Base-by-base conservation (phyloP, 2,113 vertebrate species). In the Labrus mixtus region DNA sequence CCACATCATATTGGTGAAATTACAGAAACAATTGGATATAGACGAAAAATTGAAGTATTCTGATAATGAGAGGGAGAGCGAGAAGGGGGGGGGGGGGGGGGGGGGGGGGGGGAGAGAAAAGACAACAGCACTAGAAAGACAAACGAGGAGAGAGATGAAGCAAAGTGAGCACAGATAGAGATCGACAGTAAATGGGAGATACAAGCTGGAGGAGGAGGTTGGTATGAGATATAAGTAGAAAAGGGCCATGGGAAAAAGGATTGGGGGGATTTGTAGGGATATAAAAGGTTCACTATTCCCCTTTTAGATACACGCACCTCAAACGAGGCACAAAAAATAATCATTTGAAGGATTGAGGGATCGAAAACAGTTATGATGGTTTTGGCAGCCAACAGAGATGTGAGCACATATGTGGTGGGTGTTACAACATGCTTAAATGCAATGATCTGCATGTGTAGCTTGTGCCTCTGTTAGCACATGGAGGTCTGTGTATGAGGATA, bases 251-350 rank as follows among this genome's bases (percentile, higher is more conserved):
- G 57, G 68, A 79, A 81, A 78, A 51, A 73, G 66, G 79, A 76
- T 71, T 48, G 36, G 46, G 23, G 53, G 76, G 76, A 87, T 90
- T 90, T 92, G 83, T 87, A 73, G 46, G 61, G 79, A 76, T 87
- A 71, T 73, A 56, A 85, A 83, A 50, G 66, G 68, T 55, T 79
- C 57, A 83, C 51, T 64, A 61, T 77, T 74, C 73, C 56, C 23
- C 22, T 81, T 83, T 80, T 61, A 81, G 66, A 89, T 29, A 81
- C 51, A 83, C 57, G 55, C 41, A 25, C 8, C 64, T 37, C 11
- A 67, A 75, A 79, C 68, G 10, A 68, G n/a, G 37, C 19, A 58
- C 12, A 48, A 65, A 59, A 74, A 75, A 33, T 71, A 56, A 73
- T 78, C 66, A 82, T 84, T 79, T 61, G 48, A 10, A 63, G 29